Evolutionary conservation across 2,113 vertebrate species (phyloP), one percentile per base, ranked within the genome.

Genomic region (Geococcyx californianus): DNA sequence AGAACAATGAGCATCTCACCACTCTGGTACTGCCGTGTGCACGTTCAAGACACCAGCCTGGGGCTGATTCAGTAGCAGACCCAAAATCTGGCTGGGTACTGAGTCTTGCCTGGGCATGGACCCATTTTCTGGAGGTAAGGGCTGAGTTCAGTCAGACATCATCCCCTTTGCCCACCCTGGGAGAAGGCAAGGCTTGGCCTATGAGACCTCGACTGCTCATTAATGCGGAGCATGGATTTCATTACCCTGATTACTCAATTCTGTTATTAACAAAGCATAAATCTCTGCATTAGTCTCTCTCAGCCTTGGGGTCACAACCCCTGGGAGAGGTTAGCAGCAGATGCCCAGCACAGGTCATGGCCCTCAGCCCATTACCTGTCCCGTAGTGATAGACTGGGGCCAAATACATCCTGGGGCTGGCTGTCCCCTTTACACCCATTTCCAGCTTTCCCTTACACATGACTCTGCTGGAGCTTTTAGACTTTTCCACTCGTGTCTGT

Each of bases 261-360:
- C 91, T 95, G 42, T 78, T 93, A 96, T 96, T 97, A 97, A 94
- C 59, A 75, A 90, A 84, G 56, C 93, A 95, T 92, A 95, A 94
- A 96, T 96, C 94, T 93, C 72, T 6, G 6, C 68, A 25, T 76
- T 38, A 85, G 77, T 75, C 2, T 0, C 60, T 95, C 80, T 33
- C 42, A 60, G 72, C 49, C 64, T 45, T 34, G 0, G 0, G 90
- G 86, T 95, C 93, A 87, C 74, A 93, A 66, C 74, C 95, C n/a
- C 38, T 29, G 28, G 34, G 42, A 93, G 69, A 94, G 60, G 91
- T 86, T 49, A 3, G 56, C 72, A 89, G 83, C 1, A 31, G 87
- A 88, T 69, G 42, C 70, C 54, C 87, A 87, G 80, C 28, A 29
- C 45, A 51, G 88, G 87, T 69, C 86, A 63, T 24, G 77, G 34